Percentiles rank a stretch among this genome's conserved stretches.
phyloP scores from a whole-genome alignment of 2,113 vertebrate species.

The Chaetops frenatus region DNA sequence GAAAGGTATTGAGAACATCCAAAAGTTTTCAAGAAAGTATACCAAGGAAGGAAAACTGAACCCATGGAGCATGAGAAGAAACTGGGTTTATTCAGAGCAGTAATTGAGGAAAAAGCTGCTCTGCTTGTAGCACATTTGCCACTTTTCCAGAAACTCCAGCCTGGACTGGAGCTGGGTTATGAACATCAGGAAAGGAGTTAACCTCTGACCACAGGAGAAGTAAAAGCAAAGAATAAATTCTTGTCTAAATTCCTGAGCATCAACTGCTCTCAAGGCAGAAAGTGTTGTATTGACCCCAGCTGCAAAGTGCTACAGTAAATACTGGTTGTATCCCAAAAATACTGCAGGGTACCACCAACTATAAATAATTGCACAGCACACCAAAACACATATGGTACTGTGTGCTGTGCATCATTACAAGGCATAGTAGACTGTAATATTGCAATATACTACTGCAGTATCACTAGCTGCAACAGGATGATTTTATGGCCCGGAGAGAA shows the following conservation, averaged over 20 bases:
- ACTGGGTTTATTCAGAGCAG: background rate
- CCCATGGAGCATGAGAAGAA: background rate
- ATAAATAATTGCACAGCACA: background rate
- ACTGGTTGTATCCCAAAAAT: background rate
- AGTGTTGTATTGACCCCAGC: background rate
- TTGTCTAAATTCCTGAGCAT: background rate
- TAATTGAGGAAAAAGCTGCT: rapidly evolving
- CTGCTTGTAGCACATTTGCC: background rate
- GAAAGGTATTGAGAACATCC: background rate
- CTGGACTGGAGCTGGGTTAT: background rate
- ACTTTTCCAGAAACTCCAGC: background rate
- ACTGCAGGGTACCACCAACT: background rate
- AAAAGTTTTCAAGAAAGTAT: background rate
- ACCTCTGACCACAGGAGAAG: background rate
- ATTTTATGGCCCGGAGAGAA: background rate
- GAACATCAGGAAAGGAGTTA: background rate
- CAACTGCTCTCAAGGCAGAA: background rate
- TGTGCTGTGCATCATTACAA: background rate
- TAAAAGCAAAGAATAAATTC: background rate
- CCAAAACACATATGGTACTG: background rate
- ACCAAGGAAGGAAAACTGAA: background rate
- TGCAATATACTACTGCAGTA: background rate
- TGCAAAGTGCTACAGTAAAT: background rate
- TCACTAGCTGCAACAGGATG: background rate
- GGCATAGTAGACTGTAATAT: background rate